phyloP scores from a whole-genome alignment of 2,113 vertebrate genomes.

The Oryzias curvinotus region DNA sequence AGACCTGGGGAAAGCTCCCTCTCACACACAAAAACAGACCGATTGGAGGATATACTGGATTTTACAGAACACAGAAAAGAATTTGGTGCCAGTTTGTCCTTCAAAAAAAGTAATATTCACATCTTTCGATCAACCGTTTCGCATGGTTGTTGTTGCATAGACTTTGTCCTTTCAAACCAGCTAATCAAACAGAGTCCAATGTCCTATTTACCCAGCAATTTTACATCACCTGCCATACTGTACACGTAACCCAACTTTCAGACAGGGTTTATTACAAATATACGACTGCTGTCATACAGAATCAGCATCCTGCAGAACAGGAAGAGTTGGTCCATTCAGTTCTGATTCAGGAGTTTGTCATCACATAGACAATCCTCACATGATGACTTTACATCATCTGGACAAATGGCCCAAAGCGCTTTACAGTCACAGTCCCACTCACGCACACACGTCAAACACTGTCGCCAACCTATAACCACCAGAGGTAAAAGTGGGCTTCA shows the following conservation, averaged over 20 bases:
- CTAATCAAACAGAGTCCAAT: constrained; percentile 72
- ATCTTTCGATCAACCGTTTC: constrained; percentile 37
- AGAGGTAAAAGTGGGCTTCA: no score
- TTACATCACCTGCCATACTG: constrained; percentile 49
- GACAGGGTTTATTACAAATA: neutral
- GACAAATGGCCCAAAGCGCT: no score
- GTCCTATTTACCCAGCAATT: constrained; percentile 64
- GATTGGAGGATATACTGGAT: neutral
- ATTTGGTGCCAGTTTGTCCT: no score
- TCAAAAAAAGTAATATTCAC: no score
- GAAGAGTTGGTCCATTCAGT: neutral
- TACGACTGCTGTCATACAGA: neutral
- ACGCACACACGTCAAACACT: no score
- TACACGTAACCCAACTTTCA: constrained; percentile 49
- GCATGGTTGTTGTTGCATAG: constrained; percentile 21
- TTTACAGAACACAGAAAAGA: neutral
- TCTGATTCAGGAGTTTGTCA: neutral
- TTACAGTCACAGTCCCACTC: no score
- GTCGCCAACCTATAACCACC: no score
- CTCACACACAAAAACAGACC: no score
- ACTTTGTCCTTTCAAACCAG: constrained; percentile 69
- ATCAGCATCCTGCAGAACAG: constrained; percentile 3
- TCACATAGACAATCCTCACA: no score
- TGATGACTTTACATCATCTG: no score
- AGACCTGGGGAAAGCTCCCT: no score